A percentile compares a stretch with the other conserved stretches of the same genome.
phyloP scores from a whole-genome alignment of 2,888 invertebrate genomes.

The Cheiracanthium punctorium region DNA sequence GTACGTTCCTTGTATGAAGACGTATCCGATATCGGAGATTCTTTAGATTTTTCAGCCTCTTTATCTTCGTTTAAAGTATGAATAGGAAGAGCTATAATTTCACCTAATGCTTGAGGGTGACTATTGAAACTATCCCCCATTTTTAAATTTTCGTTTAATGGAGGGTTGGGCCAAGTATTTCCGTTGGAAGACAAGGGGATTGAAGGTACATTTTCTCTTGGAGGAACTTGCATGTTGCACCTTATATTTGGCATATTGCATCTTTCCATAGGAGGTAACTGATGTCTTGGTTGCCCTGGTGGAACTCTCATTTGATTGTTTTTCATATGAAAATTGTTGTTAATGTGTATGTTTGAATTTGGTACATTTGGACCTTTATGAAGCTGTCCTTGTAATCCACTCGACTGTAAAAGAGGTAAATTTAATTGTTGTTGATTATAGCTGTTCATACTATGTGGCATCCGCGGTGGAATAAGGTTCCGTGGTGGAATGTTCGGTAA shows the following conservation, averaged over 20 bases:
- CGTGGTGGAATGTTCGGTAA: neutral
- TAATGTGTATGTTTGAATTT: neutral
- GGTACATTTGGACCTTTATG: neutral
- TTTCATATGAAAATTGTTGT: neutral
- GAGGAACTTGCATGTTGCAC: conserved; percentile 7
- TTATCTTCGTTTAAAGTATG: neutral
- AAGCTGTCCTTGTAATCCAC: neutral
- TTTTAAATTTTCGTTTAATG: neutral
- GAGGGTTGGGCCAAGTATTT: neutral
- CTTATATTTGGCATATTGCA: too few relatives aligned
- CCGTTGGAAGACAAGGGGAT: neutral
- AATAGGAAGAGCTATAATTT: neutral
- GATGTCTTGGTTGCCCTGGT: neutral
- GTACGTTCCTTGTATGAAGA: neutral
- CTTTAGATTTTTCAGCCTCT: neutral
- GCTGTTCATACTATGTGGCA: neutral
- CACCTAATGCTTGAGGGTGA: neutral
- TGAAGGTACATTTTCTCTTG: conserved; percentile 11
- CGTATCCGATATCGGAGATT: neutral
- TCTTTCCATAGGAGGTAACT: neutral
- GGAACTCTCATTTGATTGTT: neutral
- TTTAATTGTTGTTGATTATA: conserved; percentile 6
- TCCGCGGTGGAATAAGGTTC: neutral
- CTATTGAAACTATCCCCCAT: neutral
- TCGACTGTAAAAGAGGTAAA: conserved; percentile 9